Conservation (phyloP, 2,113 vertebrate genomes). For the Myrmecophaga tridactyla region DNA sequence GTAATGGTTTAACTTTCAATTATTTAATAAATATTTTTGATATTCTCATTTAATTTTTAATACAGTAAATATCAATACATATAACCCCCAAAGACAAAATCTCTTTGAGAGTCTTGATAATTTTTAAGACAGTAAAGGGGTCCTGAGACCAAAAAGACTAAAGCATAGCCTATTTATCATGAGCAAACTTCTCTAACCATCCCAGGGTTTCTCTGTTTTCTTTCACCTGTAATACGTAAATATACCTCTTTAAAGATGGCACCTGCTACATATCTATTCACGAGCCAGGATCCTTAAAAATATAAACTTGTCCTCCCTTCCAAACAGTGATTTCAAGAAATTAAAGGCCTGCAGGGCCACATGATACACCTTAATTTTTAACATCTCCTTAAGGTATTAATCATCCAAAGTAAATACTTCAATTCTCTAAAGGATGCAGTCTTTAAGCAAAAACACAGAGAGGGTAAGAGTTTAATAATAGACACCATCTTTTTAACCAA, state of each 20-base stretch:
- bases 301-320: neutral
- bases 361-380: neutral
- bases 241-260: neutral
- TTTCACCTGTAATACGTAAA: neutral
- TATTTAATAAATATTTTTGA: constrained; percentile 30
- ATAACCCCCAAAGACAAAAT: constrained; percentile 34
- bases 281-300: constrained; percentile 27
- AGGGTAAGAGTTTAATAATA: constrained; percentile 33
- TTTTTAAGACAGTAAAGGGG: neutral
- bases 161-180: neutral
- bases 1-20: constrained; percentile 2
- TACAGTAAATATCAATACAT: neutral
- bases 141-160: constrained; percentile 25
- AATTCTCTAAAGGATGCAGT: constrained; percentile 43
- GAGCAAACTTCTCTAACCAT: neutral
- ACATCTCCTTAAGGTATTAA: constrained; percentile 13
- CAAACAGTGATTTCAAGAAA: constrained; percentile 29
- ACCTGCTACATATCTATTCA: neutral
- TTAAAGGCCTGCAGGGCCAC: neutral
- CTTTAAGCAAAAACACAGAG: constrained; percentile 41
- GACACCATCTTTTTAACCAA: constrained; percentile 27
- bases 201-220: neutral
- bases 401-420: constrained; percentile 14
- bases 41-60: constrained; percentile 21
- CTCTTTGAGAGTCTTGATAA: constrained; percentile 8